Evolutionary conservation across 2,888 invertebrate genomes (phyloP).

Genomic region (Autographa pulchrina): DNA sequence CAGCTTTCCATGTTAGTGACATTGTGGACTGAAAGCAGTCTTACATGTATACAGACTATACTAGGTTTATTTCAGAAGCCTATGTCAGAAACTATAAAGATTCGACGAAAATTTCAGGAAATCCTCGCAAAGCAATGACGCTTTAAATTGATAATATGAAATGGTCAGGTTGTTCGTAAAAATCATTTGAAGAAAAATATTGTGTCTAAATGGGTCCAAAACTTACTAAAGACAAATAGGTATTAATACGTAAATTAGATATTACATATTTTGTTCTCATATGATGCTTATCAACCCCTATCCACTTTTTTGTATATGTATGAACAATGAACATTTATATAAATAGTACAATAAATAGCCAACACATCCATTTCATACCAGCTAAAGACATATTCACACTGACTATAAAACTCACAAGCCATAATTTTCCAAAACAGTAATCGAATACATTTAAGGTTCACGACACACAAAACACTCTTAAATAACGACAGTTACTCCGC

Average conservation of each 20-base stretch:
- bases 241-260: no score
- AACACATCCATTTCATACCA: background rate
- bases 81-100: background rate
- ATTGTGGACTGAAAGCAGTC: background rate
- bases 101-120: no score
- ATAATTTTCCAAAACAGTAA: conserved; percentile 12
- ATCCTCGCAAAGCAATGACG: no score
- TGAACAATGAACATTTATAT: background rate
- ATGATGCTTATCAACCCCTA: no score
- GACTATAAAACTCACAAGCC: background rate
- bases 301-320: no score
- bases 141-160: no score
- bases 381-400: background rate
- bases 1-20: conserved; percentile 38
- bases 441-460: conserved; percentile 29
- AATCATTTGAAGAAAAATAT: no score
- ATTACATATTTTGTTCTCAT: no score
- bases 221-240: no score
- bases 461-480: conserved; percentile 26
- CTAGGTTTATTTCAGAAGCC: background rate
- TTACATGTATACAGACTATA: no score
- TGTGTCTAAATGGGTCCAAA: no score
- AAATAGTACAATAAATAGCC: background rate
- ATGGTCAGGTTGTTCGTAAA: no score
- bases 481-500: conserved; percentile 42